Conservation (phyloP, 2,888 invertebrate species). For the Hybos culiciformis region DNA sequence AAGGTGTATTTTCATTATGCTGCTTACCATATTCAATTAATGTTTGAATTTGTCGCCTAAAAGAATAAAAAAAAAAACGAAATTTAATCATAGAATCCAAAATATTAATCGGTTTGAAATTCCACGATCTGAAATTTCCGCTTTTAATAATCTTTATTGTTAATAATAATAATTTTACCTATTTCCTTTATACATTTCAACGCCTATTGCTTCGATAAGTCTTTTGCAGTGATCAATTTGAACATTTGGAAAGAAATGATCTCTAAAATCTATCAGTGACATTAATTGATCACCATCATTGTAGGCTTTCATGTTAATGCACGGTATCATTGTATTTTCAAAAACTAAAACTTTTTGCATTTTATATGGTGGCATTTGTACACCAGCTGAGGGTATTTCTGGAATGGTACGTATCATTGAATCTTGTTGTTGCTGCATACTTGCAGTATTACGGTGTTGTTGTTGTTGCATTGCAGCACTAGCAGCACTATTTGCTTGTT, state of each 20-base stretch:
- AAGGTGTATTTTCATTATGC: conserved; percentile 56
- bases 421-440: conserved; percentile 22
- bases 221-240: conserved; percentile 62
- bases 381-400: conserved; percentile 51
- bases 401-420: conserved; percentile 50
- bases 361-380: conserved; percentile 62
- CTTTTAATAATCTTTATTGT: not conserved
- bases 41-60: conserved; percentile 60
- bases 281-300: conserved; percentile 68
- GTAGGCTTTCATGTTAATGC: conserved; percentile 77
- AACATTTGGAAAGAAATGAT: conserved; percentile 66
- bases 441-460: conserved; percentile 19
- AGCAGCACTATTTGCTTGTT: conserved; percentile 17
- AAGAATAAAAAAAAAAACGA: conserved; percentile 6
- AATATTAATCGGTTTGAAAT: too few relatives aligned
- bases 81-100: too few relatives aligned
- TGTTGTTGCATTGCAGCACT: conserved; percentile 23
- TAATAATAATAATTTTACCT: conserved; percentile 42
- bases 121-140: not conserved
- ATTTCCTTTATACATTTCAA: conserved; percentile 71
- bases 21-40: conserved; percentile 63
- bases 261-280: conserved; percentile 67
- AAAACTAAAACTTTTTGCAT: conserved; percentile 62
- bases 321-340: conserved; percentile 67
- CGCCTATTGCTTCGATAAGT: conserved; percentile 63